Conservation (phyloP, 2,888 invertebrate genomes). For the Oligia latruncula region DNA sequence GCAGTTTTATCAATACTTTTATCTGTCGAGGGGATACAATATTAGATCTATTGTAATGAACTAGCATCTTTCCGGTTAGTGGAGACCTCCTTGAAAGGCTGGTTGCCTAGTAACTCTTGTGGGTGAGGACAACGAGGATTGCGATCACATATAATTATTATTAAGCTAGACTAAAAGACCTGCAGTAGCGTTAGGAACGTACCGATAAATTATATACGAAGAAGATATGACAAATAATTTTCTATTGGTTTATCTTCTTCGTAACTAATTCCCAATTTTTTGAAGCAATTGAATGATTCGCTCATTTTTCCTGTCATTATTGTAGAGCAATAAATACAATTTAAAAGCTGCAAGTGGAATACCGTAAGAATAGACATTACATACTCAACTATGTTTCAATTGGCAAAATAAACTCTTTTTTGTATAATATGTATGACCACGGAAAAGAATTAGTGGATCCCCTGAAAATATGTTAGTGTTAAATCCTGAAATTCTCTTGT, state of each 20-base stretch:
- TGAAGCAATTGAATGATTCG: not conserved
- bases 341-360: not conserved
- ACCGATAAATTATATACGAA: too few species aligned
- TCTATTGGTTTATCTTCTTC: not conserved
- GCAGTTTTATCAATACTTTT: slow-evolving; percentile 13
- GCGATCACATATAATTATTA: not conserved
- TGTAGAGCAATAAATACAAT: not conserved
- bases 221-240: too few species aligned
- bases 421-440: not conserved
- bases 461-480: slow-evolving; percentile 19
- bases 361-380: not conserved
- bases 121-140: not conserved
- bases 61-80: not conserved
- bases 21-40: not conserved
- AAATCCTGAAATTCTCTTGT: slow-evolving; percentile 40
- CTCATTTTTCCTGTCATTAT: too few species aligned
- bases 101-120: not conserved
- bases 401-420: not conserved
- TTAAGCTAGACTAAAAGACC: not conserved
- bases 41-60: not conserved
- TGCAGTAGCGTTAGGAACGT: not conserved
- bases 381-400: not conserved
- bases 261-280: not conserved
- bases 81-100: not conserved
- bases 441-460: slow-evolving; percentile 8